A percentile compares a stretch with the other conserved stretches of the same genome.
These are phyloP conservation scores for Diglossa cyanea DNA, from an alignment of 2,797 vertebrate genomes.

Conservation along the genomic window DNA sequence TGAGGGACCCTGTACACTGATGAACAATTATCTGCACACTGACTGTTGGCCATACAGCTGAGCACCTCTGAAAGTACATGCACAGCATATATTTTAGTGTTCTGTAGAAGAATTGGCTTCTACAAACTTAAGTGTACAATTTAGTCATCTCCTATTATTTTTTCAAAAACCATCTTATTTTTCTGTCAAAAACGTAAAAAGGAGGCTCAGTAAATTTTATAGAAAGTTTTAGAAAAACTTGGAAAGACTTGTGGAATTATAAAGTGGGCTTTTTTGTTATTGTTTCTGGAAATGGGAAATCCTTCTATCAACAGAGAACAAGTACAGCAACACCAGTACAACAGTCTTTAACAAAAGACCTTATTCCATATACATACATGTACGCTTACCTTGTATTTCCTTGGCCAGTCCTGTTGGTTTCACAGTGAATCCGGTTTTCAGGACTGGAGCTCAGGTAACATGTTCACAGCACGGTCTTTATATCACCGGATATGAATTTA, in stretches of 20 bases:
- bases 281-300: neutral
- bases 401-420: neutral
- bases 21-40: neutral
- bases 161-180: neutral
- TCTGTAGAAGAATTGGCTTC: neutral
- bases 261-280: neutral
- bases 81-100: neutral
- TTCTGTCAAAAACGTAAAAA: conserved; percentile 6
- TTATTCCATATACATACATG: rapidly evolving
- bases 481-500: neutral
- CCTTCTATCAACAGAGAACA: neutral
- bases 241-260: neutral
- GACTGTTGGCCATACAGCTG: neutral
- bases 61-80: neutral
- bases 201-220: neutral
- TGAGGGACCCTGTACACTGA: neutral
- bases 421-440: neutral
- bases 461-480: neutral
- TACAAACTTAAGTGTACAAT: neutral
- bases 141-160: neutral
- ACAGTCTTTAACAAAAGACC: neutral
- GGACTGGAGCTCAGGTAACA: neutral
- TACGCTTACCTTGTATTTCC: neutral
- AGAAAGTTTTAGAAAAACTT: neutral
- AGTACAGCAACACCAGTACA: neutral